phyloP scores from a whole-genome alignment of 2,113 vertebrate species.

The Baryphthengus martii region DNA sequence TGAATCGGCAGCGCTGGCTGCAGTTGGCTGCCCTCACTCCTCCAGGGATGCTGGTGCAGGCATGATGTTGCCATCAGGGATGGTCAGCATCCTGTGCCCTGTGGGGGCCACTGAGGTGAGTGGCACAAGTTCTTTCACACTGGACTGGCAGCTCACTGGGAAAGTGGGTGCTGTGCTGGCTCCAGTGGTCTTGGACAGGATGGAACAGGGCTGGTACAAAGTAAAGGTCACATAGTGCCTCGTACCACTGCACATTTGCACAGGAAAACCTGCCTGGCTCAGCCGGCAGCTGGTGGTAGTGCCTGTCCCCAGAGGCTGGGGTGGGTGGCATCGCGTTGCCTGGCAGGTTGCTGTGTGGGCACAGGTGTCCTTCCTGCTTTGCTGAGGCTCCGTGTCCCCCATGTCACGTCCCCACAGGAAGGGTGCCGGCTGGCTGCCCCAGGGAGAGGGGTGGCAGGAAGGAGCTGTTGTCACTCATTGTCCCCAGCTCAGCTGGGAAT shows the following conservation, averaged over 20 bases:
- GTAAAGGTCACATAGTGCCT: background rate
- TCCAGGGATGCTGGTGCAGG: background rate
- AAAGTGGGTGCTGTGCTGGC: background rate
- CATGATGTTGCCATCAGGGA: background rate
- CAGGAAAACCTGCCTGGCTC: background rate
- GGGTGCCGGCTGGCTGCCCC: background rate
- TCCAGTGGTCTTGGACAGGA: background rate
- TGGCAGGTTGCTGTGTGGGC: background rate
- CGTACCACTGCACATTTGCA: background rate
- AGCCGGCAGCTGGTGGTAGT: background rate
- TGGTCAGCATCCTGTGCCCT: background rate
- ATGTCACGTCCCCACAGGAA: background rate
- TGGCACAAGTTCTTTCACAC: background rate
- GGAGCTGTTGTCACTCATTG: slow-evolving; percentile 37
- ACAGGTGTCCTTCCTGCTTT: background rate
- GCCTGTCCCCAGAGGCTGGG: background rate
- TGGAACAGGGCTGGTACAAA: background rate
- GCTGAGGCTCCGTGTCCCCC: background rate
- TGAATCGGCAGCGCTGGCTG: slow-evolving; percentile 27
- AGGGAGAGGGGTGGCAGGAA: slow-evolving; percentile 8
- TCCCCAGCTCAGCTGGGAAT: slow-evolving; percentile 22
- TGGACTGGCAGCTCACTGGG: background rate
- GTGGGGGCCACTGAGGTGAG: background rate
- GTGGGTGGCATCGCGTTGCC: background rate
- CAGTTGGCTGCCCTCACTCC: background rate